Evolutionary conservation across 2,113 vertebrate species (phyloP).

Genomic region (Thamnophis sirtalis): DNA sequence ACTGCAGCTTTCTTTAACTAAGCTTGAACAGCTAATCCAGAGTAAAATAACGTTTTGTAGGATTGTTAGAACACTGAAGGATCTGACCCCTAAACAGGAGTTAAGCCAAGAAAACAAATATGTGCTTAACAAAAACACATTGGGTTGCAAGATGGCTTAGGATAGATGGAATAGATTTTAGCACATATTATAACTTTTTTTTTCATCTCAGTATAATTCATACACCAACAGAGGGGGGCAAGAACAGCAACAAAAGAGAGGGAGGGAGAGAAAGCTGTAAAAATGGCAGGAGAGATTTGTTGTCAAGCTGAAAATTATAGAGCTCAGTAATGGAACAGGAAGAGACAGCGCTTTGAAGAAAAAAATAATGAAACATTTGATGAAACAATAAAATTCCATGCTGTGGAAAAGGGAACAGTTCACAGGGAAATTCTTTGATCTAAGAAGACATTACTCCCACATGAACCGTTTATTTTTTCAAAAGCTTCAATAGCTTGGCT

Average conservation of each 20-base stretch:
- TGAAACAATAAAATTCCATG: constrained; percentile 28
- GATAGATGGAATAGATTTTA: constrained; percentile 47
- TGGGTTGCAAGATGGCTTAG: constrained; percentile 46
- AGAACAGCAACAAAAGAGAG: background rate
- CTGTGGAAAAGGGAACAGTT: constrained; percentile 14
- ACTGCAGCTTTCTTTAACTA: constrained; percentile 4
- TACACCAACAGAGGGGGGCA: constrained; percentile 22
- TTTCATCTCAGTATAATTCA: constrained; percentile 43
- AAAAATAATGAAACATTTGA: constrained; percentile 22
- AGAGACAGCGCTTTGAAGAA: background rate
- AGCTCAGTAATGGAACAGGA: constrained; percentile 33
- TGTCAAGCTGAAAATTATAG: constrained; percentile 45
- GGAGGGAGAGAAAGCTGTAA: constrained; percentile 24
- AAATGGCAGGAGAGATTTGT: constrained; percentile 41
- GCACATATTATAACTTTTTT: constrained; percentile 49
- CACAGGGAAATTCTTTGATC: constrained; percentile 22
- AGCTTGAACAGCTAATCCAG: constrained; percentile 5
- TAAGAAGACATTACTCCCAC: constrained; percentile 5
- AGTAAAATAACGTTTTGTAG: constrained; percentile 28
- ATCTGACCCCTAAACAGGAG: constrained; percentile 43
- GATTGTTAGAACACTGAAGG: constrained; percentile 43
- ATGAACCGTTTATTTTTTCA: constrained; percentile 28
- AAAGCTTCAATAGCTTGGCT: constrained; percentile 27
- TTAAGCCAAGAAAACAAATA: constrained; percentile 42
- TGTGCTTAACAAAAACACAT: constrained; percentile 46